Evolutionary conservation across 1,140 invertebrate genomes (phyloP), one percentile per base, ranked within the genome.

Genomic region (Antheraea pernyi): DNA sequence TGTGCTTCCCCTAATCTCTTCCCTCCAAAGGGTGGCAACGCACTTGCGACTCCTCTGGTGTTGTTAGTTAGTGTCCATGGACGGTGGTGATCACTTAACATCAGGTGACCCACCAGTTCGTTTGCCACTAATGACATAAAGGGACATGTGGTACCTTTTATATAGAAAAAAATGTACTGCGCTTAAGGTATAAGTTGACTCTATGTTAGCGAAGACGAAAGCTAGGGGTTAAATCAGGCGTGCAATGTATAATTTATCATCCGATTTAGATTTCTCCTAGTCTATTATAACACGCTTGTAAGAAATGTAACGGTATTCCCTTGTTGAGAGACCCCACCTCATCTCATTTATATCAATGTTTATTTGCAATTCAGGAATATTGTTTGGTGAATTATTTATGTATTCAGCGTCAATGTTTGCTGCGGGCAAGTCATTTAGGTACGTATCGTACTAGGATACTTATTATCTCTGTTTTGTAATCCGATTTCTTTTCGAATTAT

Each of bases 291-390:
- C 46, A 53, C 11, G 46, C 16, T 11, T 53, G 13, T 53, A 53
- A 63, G 9, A 37, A 63, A n/a, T n/a, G 30, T 11, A 30, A 19
- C 8, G 19, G 61, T 36, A 37, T 63, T 63, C 61, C 61, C 61
- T 37, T 30, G 61, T 53, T 53, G 30, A 30, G 61, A 63, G 6
- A 37, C 19, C 19, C 30, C n/a, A n/a, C n/a, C 61, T 30, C 16
- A 22, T n/a, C 61, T 30, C 16, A 63, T 63, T 63, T 63, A 63
- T 63, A 19, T n/a, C 60, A 30, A n/a, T 36, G 60, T 36, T 63
- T 30, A 63, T 63, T 7, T 37, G 7, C 61, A 13, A 37, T 63
- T 63, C 61, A 13, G 30, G 61, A n/a, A 63, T 63, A 63, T 63
- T 37, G 61, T 63, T 63, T 7, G 19, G 16, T 63, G 61, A n/a